A percentile compares a stretch with the other conserved stretches of the same genome.
Conservation (phyloP, 2,113 vertebrate genomes). For the Platanista minor region DNA sequence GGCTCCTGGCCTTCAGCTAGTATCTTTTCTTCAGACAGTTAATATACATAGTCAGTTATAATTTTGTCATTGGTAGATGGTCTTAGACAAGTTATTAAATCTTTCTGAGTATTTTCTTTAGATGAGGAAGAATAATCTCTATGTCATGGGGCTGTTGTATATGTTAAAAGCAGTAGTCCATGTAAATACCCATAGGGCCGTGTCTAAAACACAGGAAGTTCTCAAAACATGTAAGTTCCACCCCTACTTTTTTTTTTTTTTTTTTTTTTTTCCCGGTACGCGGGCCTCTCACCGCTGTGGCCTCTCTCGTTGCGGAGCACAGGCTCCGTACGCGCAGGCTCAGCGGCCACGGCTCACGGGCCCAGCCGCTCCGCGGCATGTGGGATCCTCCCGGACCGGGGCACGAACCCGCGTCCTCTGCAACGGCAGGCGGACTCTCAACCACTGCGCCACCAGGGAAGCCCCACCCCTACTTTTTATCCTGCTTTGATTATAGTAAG, state of each 20-base stretch:
- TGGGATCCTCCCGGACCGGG: too few species aligned
- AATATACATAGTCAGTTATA: not conserved
- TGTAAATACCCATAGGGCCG: not conserved
- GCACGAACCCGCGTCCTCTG: too few species aligned
- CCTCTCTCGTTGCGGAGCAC: too few species aligned
- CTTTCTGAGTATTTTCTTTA: not conserved
- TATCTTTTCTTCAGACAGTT: constrained; percentile 11
- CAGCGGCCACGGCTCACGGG: too few species aligned
- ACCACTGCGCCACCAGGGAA: too few species aligned
- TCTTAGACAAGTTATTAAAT: constrained; percentile 2
- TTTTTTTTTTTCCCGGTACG: too few species aligned
- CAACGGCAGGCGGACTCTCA: too few species aligned
- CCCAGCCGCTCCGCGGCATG: too few species aligned
- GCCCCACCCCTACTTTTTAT: not conserved
- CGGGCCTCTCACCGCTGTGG: too few species aligned
- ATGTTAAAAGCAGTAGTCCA: not conserved
- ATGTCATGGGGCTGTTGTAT: not conserved
- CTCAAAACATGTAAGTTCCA: not conserved
- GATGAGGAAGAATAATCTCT: not conserved
- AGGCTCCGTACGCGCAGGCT: too few species aligned
- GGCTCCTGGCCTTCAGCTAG: not conserved
- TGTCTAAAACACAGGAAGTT: not conserved
- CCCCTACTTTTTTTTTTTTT: not conserved
- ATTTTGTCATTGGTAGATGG: not conserved
- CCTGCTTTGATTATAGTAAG: not conserved